Base-by-base conservation (phyloP, 2,797 vertebrate genomes). In the Fistularia tabacaria region DNA sequence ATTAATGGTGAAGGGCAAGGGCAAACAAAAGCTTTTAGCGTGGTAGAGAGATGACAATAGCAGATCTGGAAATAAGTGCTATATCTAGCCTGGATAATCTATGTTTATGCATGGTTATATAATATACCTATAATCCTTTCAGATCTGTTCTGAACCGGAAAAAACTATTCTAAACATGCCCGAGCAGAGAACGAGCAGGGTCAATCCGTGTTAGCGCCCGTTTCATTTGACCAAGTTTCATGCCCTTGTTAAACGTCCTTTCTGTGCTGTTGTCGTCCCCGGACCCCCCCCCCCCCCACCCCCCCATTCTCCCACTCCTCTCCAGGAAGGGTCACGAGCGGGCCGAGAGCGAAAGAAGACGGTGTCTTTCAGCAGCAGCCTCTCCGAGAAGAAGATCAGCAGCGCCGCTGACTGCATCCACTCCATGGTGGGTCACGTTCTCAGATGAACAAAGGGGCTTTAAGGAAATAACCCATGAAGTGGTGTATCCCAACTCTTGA, bases 351-450 rank as follows among this genome's bases (percentile, higher is more conserved):
- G 94, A 82, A 98, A 97, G 71, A 98, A 98, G 89, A 98, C 94
- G 0, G 95, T 98, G 63, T 97, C 95, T 0, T 97, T 98, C 71
- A 97, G 95, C 88, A 94, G 95, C 83, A 97, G 94, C 90, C 91
- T 95, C 1, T 91, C 94, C 0, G 95, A 96, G 85, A 97, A 93
- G 61, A 97, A 97, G 81, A 95, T 98, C 82, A 97, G 95, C 86
- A 93, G 94, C 1, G 94, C 94, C 1, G 93, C 93, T 0, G 95
- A 97, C 64, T 98, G 95, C 2, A 96, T 98, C 69, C 94, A 93
- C 1, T 87, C 94, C 0, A 96, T 97, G 95, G 92, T 96, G 73
- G 63, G 84, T 80, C 54, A 38, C 25, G 25, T 25, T 25, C 5
- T 25, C 25, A 25, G 25, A 25, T 5, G 25, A 5, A 25, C 25